Evolutionary conservation across 2,113 vertebrate species (phyloP).

Genomic region (Heloderma charlesbogerti): DNA sequence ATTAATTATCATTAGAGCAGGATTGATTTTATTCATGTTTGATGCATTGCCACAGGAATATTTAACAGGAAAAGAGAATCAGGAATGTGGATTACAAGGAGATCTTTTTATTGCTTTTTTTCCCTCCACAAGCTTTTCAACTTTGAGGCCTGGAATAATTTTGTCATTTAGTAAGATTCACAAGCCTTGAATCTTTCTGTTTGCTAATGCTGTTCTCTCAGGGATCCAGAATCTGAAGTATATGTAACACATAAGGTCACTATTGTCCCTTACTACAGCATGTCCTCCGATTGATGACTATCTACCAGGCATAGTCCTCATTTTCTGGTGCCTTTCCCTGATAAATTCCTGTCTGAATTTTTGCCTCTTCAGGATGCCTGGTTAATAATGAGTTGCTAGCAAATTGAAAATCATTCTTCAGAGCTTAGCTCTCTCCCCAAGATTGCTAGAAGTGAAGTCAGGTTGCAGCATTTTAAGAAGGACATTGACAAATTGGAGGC

Average conservation of each 20-base stretch:
- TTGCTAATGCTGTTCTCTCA: constrained; percentile 9
- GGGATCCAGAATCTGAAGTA: constrained; percentile 34
- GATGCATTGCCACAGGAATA: background rate
- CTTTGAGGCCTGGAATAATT: constrained; percentile 25
- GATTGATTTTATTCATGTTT: constrained; percentile 18
- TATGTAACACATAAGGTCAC: background rate
- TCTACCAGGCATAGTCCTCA: background rate
- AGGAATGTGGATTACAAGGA: constrained; percentile 8
- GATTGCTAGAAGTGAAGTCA: background rate
- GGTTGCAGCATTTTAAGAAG: background rate
- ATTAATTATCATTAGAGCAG: constrained; percentile 19
- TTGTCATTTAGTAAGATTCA: background rate
- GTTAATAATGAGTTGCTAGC: background rate
- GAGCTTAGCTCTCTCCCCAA: background rate
- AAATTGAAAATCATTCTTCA: background rate
- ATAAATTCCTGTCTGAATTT: background rate
- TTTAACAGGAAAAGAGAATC: background rate
- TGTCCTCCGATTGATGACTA: background rate
- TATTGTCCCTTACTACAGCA: background rate
- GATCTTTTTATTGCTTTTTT: background rate
- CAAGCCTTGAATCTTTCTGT: background rate
- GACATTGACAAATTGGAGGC: background rate
- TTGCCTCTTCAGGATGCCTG: background rate
- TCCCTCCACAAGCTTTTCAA: background rate
- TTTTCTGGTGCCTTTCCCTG: background rate